phyloP scores from a whole-genome alignment of 2,888 invertebrate species.

The Osedax fenrisi region DNA sequence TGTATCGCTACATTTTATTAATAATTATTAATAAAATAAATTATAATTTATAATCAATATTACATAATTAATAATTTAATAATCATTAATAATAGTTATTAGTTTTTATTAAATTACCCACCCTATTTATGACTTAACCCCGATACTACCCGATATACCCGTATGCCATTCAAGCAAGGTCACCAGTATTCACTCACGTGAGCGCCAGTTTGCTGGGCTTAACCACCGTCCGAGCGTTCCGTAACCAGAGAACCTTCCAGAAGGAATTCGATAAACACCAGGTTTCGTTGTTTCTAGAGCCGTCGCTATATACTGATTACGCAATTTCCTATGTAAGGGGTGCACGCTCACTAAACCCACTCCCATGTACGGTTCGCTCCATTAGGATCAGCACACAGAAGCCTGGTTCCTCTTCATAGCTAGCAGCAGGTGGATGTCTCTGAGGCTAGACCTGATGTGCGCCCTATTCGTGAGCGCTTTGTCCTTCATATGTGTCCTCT shows the following conservation, averaged over 20 bases:
- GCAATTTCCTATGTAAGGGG: too few species aligned
- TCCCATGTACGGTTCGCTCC: too few species aligned
- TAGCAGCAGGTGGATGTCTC: slow-evolving; percentile 80
- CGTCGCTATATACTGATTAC: too few species aligned
- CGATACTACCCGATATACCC: too few species aligned
- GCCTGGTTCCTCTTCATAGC: slow-evolving; percentile 82
- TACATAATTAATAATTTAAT: too few species aligned
- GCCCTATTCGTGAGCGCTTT: slow-evolving; percentile 72
- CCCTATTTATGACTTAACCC: too few species aligned
- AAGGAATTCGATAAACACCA: slow-evolving; percentile 51
- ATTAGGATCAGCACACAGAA: slow-evolving; percentile 68
- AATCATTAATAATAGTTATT: too few species aligned
- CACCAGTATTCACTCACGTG: slow-evolving; percentile 86
- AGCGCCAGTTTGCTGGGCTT: slow-evolving; percentile 78
- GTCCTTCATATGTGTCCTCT: neutral
- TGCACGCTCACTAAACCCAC: neutral
- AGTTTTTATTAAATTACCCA: too few species aligned
- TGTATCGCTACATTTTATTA: too few species aligned
- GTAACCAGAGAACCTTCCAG: slow-evolving; percentile 65
- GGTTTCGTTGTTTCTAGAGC: too few species aligned
- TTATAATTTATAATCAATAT: too few species aligned
- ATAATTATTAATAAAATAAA: too few species aligned
- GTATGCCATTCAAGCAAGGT: slow-evolving; percentile 59
- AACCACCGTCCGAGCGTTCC: slow-evolving; percentile 77
- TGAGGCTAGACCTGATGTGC: slow-evolving; percentile 79